These are phyloP conservation scores for Siniperca knerii DNA, from an alignment of 2,113 vertebrate genomes.

Conservation along the genomic window DNA sequence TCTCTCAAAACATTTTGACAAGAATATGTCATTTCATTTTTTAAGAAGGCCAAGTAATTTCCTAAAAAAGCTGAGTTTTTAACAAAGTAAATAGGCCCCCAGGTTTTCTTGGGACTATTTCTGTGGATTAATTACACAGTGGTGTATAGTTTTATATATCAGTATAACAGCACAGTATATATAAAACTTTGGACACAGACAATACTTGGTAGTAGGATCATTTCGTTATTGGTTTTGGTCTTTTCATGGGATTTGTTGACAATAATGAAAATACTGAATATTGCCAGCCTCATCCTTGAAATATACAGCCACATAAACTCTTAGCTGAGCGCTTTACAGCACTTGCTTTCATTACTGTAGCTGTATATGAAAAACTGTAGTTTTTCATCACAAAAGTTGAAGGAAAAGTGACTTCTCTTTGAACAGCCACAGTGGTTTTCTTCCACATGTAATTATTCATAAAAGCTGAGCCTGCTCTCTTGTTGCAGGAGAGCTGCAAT, in stretches of 20 bases:
- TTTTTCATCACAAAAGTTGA: not conserved
- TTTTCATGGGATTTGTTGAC: not conserved
- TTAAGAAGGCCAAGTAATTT: not conserved
- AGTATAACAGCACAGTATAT: not conserved
- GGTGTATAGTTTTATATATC: not conserved
- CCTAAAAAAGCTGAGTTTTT: not conserved
- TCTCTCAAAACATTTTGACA: too few relatives aligned
- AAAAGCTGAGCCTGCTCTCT: constrained; percentile 24
- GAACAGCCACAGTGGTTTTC: not conserved
- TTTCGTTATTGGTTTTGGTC: not conserved
- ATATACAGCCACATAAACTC: not conserved
- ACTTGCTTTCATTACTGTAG: not conserved
- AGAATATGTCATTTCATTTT: not conserved
- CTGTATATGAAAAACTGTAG: not conserved
- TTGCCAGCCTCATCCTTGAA: not conserved
- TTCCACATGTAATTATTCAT: constrained; percentile 56
- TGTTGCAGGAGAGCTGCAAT: constrained; percentile 56
- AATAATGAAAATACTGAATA: not conserved
- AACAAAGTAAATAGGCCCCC: not conserved
- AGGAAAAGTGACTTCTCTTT: not conserved
- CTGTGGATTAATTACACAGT: not conserved
- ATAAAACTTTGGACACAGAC: not conserved
- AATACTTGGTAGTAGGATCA: not conserved
- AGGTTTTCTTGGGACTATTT: not conserved
- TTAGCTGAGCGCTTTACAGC: not conserved